Evolutionary conservation across 1,140 invertebrate genomes (phyloP).

Genomic region (Bombus huntii): DNA sequence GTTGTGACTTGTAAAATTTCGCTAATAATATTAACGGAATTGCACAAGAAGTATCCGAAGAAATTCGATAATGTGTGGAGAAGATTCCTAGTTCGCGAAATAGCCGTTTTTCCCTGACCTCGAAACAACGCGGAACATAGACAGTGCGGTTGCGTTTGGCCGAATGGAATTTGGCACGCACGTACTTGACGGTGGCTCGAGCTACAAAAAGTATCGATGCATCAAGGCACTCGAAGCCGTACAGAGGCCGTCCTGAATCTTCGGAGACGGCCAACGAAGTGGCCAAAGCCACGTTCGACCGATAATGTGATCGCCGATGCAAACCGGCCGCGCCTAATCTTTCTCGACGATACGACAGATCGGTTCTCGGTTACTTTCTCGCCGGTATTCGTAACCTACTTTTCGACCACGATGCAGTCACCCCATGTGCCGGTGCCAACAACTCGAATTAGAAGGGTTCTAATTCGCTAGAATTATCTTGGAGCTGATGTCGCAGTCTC

Average conservation of each 20-base stretch:
- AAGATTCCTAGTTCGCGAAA: conserved; percentile 35
- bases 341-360: conserved; percentile 48
- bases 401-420: conserved; percentile 53
- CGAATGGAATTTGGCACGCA: conserved; percentile 64
- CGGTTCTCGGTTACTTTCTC: conserved; percentile 64
- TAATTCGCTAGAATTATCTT: conserved; percentile 46
- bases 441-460: conserved; percentile 59
- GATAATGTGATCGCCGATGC: conserved; percentile 28
- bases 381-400: conserved; percentile 68
- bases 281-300: neutral
- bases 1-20: neutral
- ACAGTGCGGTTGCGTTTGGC: conserved; percentile 33
- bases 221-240: conserved; percentile 23
- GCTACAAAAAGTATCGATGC: neutral
- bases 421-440: conserved; percentile 51
- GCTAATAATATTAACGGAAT: neutral
- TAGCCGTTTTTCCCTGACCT: conserved; percentile 66
- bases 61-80: neutral
- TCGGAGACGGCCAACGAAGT: neutral
- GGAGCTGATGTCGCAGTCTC: neutral
- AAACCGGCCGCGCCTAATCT: conserved; percentile 58
- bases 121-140: conserved; percentile 54
- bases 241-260: conserved; percentile 27
- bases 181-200: neutral
- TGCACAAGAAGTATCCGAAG: neutral